These are phyloP conservation scores for Tadarida brasiliensis DNA, from an alignment of 2,797 vertebrate species.

Conservation along the genomic window DNA sequence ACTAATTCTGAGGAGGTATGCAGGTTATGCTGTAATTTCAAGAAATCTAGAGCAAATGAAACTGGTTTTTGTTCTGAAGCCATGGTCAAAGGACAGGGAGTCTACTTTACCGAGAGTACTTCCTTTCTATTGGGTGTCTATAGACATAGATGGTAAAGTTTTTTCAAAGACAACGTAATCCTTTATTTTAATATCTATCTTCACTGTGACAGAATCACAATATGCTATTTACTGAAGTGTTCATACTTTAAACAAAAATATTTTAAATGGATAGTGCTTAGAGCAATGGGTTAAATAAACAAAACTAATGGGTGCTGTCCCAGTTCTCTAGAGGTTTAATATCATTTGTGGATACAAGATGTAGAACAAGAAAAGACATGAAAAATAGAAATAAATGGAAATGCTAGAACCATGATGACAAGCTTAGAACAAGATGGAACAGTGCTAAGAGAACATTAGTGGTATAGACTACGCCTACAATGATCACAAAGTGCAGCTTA, in stretches of 20 bases:
- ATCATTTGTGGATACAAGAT: neutral
- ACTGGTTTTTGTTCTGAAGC: neutral
- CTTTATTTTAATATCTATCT: neutral
- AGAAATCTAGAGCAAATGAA: neutral
- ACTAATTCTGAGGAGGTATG: neutral
- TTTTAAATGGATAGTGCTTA: neutral
- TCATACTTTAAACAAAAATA: neutral
- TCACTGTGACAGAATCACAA: neutral
- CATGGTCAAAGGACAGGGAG: neutral
- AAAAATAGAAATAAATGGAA: neutral
- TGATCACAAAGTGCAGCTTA: neutral
- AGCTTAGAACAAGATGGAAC: neutral
- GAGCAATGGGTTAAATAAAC: neutral
- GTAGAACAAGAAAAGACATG: neutral
- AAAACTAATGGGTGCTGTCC: neutral
- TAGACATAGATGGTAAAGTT: neutral
- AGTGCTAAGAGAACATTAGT: neutral
- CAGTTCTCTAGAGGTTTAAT: neutral
- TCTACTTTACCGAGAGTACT: neutral
- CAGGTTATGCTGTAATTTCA: neutral
- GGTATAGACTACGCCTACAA: neutral
- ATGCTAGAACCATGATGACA: neutral
- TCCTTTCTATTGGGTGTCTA: neutral
- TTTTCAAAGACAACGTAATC: neutral
- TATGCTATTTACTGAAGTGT: neutral